Percentiles rank a stretch among this genome's conserved stretches.
phyloP scores from a whole-genome alignment of 2,113 vertebrate species.

The Gymnobelideus leadbeateri region DNA sequence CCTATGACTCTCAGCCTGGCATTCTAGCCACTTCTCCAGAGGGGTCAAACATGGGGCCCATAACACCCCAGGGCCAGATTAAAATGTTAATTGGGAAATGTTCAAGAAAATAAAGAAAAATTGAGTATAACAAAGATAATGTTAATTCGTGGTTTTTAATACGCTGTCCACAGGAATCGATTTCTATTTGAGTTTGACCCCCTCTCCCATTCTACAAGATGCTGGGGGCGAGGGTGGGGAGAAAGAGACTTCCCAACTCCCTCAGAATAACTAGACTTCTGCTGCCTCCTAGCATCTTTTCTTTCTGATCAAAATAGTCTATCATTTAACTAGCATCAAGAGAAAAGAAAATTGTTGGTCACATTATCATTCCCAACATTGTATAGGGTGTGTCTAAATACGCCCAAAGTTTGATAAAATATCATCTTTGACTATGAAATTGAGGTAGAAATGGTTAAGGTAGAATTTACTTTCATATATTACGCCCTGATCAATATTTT shows the following conservation, averaged over 20 bases:
- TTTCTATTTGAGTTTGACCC: neutral
- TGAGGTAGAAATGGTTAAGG: constrained; percentile 1
- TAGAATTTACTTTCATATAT: neutral
- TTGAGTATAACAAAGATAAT: neutral
- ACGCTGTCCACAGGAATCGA: neutral
- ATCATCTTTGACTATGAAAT: constrained; percentile 1
- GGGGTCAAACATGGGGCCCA: too few species aligned
- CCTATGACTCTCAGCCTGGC: neutral
- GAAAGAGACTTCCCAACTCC: neutral
- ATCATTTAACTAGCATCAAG: neutral
- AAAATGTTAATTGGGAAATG: neutral
- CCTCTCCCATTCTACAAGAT: neutral
- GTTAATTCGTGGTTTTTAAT: neutral
- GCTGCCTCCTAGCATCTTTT: neutral
- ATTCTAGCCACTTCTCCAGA: too few species aligned
- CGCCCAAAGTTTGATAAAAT: constrained; percentile 12
- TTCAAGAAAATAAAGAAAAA: neutral
- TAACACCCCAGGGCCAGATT: neutral
- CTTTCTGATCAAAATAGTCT: neutral
- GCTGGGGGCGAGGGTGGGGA: too few species aligned
- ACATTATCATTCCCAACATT: neutral
- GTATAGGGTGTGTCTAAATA: constrained; percentile 2
- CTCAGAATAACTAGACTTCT: neutral
- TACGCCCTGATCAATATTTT: constrained; percentile 26
- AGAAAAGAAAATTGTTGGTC: neutral